Evolutionary conservation across 2,888 invertebrate species (phyloP), one percentile per base, ranked within the genome.

Genomic region (Nemotelus nigrinus): DNA sequence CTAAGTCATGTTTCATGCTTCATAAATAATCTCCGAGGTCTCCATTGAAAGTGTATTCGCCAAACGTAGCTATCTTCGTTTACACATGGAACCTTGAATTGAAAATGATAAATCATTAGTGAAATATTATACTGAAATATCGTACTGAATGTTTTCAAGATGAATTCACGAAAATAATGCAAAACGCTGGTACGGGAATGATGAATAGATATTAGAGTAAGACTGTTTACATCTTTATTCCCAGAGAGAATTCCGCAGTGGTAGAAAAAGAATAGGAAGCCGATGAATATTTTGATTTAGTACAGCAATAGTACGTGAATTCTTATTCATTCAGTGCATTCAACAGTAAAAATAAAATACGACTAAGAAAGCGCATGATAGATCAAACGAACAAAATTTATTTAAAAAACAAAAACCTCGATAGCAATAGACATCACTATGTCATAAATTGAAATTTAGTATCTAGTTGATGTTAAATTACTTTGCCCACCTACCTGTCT

Each of bases 91-190:
- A 65, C 72, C 72, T 76, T 71, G 78, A 78, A 76, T 78, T 67
- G 78, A 76, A 78, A 76, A 76, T 76, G 76, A 78, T 78, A 78
- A 78, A 78, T 78, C 76, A 76, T 78, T 76, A 63, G 57, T 71
- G 58, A 68, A 76, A 71, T 71, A 76, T 78, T 76, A 71, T 48
- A 39, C 47, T 44, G 64, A 53, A 76, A 78, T 50, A 72, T 57
- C 25, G 58, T 72, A 45, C 47, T 57, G 71, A 44, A 55, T 55
- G 55, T 70, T 55, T 55, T 55, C 25, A 67, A 67, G n/a, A 48
- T 48, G 67, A 67, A 39, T 67, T 39, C 48, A 4, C 43, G 39
- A 48, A 67, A 67, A 67, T n/a, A n/a, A 41, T 8, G 25, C 6
- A 48, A 48, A 67, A 39, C 3, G 39, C 45, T 48, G 39, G 10